A percentile compares a stretch with the other conserved stretches of the same genome.
Evolutionary conservation across 2,888 invertebrate genomes (phyloP).

Genomic region (Chrysodeixis includens): DNA sequence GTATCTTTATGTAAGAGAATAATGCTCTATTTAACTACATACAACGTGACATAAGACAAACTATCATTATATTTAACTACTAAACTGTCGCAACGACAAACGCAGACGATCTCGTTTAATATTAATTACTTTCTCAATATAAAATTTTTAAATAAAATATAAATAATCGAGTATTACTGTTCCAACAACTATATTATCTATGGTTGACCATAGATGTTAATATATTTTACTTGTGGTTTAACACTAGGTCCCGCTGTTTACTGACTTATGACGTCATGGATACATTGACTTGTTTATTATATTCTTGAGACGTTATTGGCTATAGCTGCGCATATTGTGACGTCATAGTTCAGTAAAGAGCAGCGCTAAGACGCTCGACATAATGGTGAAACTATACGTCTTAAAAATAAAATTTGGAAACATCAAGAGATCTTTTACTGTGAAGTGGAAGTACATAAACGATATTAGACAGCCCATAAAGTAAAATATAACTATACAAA

Average conservation of each 20-base stretch:
- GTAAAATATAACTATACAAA: constrained; percentile 73
- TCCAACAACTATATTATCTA: constrained; percentile 82
- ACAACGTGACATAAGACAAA: constrained; percentile 81
- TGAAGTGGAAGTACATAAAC: constrained; percentile 74
- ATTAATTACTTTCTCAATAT: constrained; percentile 79
- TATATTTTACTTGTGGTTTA: constrained; percentile 71
- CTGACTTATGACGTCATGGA: constrained; percentile 43
- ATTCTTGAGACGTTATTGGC: constrained; percentile 14
- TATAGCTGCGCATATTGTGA: constrained; percentile 31
- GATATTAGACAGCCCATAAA: constrained; percentile 59
- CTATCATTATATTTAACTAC: constrained; percentile 71
- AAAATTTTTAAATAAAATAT: constrained; percentile 86
- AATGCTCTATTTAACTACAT: constrained; percentile 84
- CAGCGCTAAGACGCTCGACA: constrained; percentile 59
- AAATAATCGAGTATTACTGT: constrained; percentile 89
- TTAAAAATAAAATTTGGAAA: constrained; percentile 74
- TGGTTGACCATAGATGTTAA: constrained; percentile 84
- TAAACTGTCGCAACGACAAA: constrained; percentile 82
- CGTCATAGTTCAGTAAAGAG: constrained; percentile 51
- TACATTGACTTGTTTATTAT: constrained; percentile 13
- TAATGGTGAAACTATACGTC: constrained; percentile 64
- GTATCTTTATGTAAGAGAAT: constrained; percentile 80
- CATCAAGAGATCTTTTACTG: constrained; percentile 79
- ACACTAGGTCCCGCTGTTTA: constrained; percentile 65
- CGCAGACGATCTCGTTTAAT: constrained; percentile 73